phyloP scores from a whole-genome alignment of 2,888 invertebrate species.

The Conchocele bisecta region DNA sequence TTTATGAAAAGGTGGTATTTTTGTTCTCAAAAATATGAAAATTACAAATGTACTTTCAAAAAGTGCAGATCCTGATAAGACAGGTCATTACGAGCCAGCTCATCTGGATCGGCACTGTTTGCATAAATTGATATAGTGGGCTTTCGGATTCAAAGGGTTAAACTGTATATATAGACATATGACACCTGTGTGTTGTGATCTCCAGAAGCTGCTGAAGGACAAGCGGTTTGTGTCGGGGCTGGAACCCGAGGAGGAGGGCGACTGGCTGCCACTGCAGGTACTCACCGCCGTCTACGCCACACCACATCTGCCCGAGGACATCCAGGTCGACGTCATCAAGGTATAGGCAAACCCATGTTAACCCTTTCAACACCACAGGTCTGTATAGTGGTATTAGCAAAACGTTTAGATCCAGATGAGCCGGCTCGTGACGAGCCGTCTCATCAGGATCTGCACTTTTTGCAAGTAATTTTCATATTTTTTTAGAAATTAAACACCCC shows the following conservation, averaged over 20 bases:
- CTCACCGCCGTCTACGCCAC: slow-evolving; percentile 92
- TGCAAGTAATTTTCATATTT: too few relatives aligned
- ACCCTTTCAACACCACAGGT: too few relatives aligned
- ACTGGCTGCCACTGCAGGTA: slow-evolving; percentile 96
- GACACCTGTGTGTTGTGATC: background rate
- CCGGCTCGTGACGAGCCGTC: too few relatives aligned
- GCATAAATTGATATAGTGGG: background rate
- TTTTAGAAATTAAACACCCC: too few relatives aligned
- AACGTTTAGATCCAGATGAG: too few relatives aligned
- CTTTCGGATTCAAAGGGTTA: background rate
- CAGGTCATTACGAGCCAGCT: background rate
- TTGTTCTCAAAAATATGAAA: too few relatives aligned
- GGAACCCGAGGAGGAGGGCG: slow-evolving; percentile 95
- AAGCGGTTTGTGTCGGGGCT: slow-evolving; percentile 92
- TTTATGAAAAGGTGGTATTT: too few relatives aligned
- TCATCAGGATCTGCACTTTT: too few relatives aligned
- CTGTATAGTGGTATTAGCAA: too few relatives aligned
- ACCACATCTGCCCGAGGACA: slow-evolving; percentile 92
- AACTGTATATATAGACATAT: background rate
- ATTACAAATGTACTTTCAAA: background rate
- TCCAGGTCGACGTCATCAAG: slow-evolving; percentile 88
- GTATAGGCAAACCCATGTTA: slow-evolving; percentile 83
- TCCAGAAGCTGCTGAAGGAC: slow-evolving; percentile 93
- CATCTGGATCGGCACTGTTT: background rate
- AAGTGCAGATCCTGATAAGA: background rate